Conservation (phyloP, 2,113 vertebrate genomes). For the Periophthalmodon schlosseri region DNA sequence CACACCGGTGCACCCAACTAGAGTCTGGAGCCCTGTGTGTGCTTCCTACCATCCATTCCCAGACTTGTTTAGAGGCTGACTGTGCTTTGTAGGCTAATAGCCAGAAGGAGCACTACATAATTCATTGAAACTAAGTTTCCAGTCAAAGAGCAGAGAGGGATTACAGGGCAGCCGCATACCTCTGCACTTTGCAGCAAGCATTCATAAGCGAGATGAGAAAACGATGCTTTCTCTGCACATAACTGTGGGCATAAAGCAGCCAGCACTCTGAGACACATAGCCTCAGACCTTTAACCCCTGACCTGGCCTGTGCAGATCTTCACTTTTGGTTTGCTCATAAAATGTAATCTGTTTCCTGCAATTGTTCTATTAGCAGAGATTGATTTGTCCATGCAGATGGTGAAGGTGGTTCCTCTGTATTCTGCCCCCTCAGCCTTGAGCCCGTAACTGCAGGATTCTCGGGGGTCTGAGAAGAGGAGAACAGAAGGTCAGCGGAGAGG, state of each 20-base stretch:
- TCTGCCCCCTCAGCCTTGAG: constrained; percentile 8
- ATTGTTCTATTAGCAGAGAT: constrained; percentile 48
- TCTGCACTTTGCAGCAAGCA: constrained; percentile 28
- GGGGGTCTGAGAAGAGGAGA: constrained; percentile 35
- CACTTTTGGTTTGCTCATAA: constrained; percentile 21
- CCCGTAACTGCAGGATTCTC: constrained; percentile 28
- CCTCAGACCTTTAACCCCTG: constrained; percentile 20
- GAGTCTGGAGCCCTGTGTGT: background rate
- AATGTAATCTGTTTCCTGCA: constrained; percentile 29
- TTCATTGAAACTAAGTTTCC: constrained; percentile 49
- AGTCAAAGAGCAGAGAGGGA: constrained; percentile 28
- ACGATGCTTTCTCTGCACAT: constrained; percentile 11
- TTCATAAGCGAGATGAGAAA: constrained; percentile 10
- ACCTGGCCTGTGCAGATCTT: constrained; percentile 8
- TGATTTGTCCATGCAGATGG: constrained; percentile 34
- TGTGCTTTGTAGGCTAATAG: constrained; percentile 37
- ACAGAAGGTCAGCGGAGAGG: constrained; percentile 38
- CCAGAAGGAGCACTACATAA: constrained; percentile 48
- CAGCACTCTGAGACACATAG: background rate
- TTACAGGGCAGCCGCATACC: constrained; percentile 27
- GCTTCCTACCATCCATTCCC: constrained; percentile 26
- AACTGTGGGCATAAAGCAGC: background rate
- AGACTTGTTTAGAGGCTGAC: constrained; percentile 49
- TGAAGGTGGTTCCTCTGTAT: constrained; percentile 14
- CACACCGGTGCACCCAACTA: too few relatives aligned